A percentile compares a stretch with the other conserved stretches of the same genome.
These are phyloP conservation scores for Trissolcus basalis DNA, from an alignment of 1,140 invertebrate genomes.

Conservation along the genomic window DNA sequence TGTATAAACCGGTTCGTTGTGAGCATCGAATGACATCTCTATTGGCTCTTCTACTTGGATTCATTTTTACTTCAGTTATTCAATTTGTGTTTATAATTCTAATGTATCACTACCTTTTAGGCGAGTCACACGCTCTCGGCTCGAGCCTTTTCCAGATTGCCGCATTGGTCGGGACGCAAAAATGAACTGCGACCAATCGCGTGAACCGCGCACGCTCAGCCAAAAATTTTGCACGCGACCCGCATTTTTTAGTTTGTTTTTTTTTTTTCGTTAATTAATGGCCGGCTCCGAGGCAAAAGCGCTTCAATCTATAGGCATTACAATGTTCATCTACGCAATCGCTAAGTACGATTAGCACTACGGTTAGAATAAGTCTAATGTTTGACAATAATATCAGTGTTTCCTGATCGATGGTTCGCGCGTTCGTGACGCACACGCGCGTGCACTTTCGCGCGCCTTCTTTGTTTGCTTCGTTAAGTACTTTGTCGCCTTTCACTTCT, in stretches of 20 bases:
- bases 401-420: no score
- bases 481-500: conserved; percentile 45
- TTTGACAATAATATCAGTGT: conserved; percentile 43
- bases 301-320: conserved; percentile 65
- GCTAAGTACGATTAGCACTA: conserved; percentile 73
- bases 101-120: conserved; percentile 72
- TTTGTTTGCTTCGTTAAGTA: conserved; percentile 37
- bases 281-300: conserved; percentile 49
- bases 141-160: conserved; percentile 32
- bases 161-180: conserved; percentile 20
- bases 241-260: background rate
- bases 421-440: background rate
- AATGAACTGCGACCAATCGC: conserved; percentile 2
- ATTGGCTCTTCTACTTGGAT: conserved; percentile 31
- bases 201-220: background rate
- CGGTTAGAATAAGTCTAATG: conserved; percentile 68
- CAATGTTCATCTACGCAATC: conserved; percentile 70
- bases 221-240: no score
- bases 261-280: conserved; percentile 6
- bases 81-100: conserved; percentile 51
- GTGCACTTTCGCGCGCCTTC: conserved; percentile 7
- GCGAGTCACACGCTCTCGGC: conserved; percentile 59
- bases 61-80: conserved; percentile 52
- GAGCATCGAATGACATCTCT: conserved; percentile 61
- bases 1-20: conserved; percentile 21